phyloP scores from a whole-genome alignment of 2,113 vertebrate genomes.

The Variabilichromis moorii region DNA sequence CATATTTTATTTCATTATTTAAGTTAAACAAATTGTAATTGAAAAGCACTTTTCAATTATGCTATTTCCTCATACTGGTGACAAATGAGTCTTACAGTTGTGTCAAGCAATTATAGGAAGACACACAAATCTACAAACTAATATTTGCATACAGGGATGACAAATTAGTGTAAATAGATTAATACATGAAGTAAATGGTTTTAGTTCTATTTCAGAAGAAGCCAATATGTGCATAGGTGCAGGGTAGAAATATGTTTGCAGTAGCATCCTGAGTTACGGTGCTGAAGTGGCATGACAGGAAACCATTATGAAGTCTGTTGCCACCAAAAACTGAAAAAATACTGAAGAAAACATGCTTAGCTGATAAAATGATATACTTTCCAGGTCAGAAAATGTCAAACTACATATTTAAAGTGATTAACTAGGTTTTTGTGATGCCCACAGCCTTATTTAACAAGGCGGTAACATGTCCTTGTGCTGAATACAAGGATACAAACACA shows the following conservation, averaged over 20 bases:
- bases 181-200: constrained; percentile 36
- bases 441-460: neutral
- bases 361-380: neutral
- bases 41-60: constrained; percentile 73
- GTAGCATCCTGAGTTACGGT: neutral
- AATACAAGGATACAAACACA: neutral
- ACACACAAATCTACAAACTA: constrained; percentile 61
- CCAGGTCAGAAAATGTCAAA: neutral
- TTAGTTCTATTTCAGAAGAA: constrained; percentile 46
- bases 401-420: constrained; percentile 12
- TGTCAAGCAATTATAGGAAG: constrained; percentile 61
- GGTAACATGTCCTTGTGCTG: neutral
- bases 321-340: neutral
- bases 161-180: constrained; percentile 57
- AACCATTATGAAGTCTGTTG: neutral
- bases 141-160: constrained; percentile 60
- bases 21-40: constrained; percentile 74
- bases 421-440: neutral
- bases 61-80: constrained; percentile 46
- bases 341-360: neutral
- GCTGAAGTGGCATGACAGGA: neutral
- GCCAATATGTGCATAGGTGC: neutral
- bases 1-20: constrained; percentile 72
- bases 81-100: constrained; percentile 58
- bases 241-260: constrained; percentile 16